Conservation (phyloP, 1,140 invertebrate genomes). For the Tetramorium simillimum region DNA sequence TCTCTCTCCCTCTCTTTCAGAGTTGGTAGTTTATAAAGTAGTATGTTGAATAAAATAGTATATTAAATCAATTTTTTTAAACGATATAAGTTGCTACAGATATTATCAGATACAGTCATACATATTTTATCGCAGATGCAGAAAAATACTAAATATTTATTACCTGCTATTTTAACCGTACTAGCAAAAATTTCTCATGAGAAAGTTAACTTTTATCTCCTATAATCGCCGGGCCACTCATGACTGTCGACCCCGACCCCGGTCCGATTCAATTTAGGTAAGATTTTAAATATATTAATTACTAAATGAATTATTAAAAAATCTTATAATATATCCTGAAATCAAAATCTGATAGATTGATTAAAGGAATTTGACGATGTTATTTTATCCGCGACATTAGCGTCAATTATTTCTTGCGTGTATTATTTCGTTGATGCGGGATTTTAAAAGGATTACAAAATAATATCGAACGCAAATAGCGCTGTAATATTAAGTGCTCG, state of each 20-base stretch:
- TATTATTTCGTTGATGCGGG: background rate
- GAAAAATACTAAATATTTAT: background rate
- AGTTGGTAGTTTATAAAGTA: background rate
- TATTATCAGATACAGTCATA: background rate
- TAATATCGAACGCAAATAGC: slow-evolving; percentile 1
- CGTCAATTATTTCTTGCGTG: background rate
- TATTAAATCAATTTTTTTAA: background rate
- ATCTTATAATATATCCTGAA: slow-evolving; percentile 4
- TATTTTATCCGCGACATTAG: background rate
- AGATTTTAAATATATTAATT: background rate
- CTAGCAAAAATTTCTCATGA: too few relatives aligned
- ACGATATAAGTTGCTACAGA: background rate
- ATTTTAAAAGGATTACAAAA: background rate
- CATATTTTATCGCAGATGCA: background rate
- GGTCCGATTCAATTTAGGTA: background rate
- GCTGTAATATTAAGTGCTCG: slow-evolving; percentile 19
- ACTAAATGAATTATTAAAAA: background rate
- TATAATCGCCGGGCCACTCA: too few relatives aligned
- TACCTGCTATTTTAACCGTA: background rate
- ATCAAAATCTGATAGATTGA: background rate
- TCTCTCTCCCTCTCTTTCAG: background rate
- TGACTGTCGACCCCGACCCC: too few relatives aligned
- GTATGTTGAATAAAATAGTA: too few relatives aligned
- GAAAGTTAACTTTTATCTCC: too few relatives aligned
- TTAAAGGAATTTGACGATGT: background rate